Percentiles rank a stretch among this genome's conserved stretches.
Conservation (phyloP, 2,113 vertebrate species). For the Oreochromis tanganicae region DNA sequence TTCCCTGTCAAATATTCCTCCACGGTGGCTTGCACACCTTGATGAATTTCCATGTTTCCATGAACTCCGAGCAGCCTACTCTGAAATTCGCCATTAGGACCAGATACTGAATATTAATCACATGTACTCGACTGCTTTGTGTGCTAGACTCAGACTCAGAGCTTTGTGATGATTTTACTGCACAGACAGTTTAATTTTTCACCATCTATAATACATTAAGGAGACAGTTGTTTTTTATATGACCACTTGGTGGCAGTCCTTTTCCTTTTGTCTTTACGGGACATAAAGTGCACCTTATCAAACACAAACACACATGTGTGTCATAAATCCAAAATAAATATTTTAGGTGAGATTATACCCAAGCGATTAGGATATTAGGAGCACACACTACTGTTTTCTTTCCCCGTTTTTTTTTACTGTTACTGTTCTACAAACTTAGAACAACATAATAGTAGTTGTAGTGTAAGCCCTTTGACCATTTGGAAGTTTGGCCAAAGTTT, state of each 20-base stretch:
- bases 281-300: not conserved
- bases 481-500: not conserved
- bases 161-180: not conserved
- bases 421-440: not conserved
- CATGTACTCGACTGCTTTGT: not conserved
- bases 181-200: not conserved
- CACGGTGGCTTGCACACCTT: not conserved
- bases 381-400: not conserved
- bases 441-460: not conserved
- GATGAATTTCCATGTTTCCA: not conserved
- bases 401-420: not conserved
- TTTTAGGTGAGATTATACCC: not conserved
- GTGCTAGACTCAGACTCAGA: not conserved
- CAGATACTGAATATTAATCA: not conserved
- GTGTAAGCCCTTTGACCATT: not conserved
- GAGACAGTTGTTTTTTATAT: not conserved
- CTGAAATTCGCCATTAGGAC: not conserved
- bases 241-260: slow-evolving; percentile 43
- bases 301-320: not conserved
- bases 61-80: not conserved
- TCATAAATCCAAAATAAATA: not conserved
- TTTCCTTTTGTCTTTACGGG: not conserved
- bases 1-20: slow-evolving; percentile 15
- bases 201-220: not conserved
- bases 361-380: not conserved